A percentile compares a stretch with the other conserved stretches of the same genome.
Conservation (phyloP, 2,113 vertebrate genomes). For the Triplophysa siluroides region DNA sequence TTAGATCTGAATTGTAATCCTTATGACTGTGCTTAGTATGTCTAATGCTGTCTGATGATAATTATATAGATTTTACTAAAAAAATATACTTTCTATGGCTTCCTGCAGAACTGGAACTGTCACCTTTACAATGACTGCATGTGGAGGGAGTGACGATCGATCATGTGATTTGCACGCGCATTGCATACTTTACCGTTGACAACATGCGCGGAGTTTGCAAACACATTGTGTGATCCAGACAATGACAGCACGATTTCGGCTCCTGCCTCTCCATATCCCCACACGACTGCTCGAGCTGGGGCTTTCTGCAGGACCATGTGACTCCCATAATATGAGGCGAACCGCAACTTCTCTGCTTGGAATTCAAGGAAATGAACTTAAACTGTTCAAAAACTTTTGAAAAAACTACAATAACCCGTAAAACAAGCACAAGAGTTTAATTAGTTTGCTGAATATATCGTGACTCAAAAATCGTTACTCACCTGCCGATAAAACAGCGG, state of each 20-base stretch:
- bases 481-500: slow-evolving; percentile 43
- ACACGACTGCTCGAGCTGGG: slow-evolving; percentile 80
- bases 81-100: no score
- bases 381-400: not conserved
- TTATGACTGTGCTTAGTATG: no score
- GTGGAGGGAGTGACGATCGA: no score
- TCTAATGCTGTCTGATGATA: no score
- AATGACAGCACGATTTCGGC: slow-evolving; percentile 68
- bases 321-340: slow-evolving; percentile 83
- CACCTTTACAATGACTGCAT: not conserved
- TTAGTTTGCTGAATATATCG: not conserved
- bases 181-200: slow-evolving; percentile 56
- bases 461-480: slow-evolving; percentile 20
- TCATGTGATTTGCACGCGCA: no score
- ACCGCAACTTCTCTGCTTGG: slow-evolving; percentile 70
- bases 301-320: slow-evolving; percentile 90
- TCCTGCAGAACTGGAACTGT: not conserved
- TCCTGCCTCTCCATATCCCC: slow-evolving; percentile 77
- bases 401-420: not conserved
- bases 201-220: slow-evolving; percentile 34
- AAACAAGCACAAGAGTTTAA: not conserved
- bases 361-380: slow-evolving; percentile 9
- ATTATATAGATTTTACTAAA: no score
- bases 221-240: not conserved
- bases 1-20: no score